These are phyloP conservation scores for Polydrusus cervinus DNA, from an alignment of 2,888 invertebrate genomes.

Conservation along the genomic window DNA sequence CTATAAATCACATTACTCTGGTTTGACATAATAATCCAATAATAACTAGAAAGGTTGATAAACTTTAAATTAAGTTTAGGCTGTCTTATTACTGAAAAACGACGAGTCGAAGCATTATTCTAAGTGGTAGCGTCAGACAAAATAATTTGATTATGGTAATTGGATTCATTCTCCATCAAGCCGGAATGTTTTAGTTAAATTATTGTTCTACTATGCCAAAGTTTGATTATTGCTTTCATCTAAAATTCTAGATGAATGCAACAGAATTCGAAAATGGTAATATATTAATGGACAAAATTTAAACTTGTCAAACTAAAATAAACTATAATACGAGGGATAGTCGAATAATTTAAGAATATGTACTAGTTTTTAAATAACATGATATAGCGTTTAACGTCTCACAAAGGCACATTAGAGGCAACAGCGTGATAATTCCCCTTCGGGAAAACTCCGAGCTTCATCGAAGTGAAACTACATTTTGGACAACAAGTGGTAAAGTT, in stretches of 20 bases:
- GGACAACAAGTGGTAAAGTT: constrained; percentile 8
- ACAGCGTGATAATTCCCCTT: background rate
- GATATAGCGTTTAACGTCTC: background rate
- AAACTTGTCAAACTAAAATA: no score
- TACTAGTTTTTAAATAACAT: background rate
- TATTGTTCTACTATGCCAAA: constrained; percentile 16
- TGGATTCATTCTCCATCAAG: constrained; percentile 58
- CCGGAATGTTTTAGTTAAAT: constrained; percentile 29
- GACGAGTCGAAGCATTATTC: constrained; percentile 30
- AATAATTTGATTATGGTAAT: constrained; percentile 60
- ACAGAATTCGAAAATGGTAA: no score
- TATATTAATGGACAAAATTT: no score
- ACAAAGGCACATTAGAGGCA: background rate
- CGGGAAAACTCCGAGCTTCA: background rate
- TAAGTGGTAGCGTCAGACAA: constrained; percentile 54
- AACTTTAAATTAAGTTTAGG: constrained; percentile 49
- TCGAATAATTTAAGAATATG: background rate
- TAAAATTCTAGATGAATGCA: background rate
- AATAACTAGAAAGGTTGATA: constrained; percentile 46
- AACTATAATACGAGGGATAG: no score
- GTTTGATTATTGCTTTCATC: constrained; percentile 21
- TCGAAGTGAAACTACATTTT: background rate
- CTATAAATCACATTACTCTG: background rate
- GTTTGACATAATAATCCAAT: constrained; percentile 45
- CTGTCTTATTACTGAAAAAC: constrained; percentile 37